Evolutionary conservation across 2,113 vertebrate genomes (phyloP).

Genomic region (Lagopus leucura): DNA sequence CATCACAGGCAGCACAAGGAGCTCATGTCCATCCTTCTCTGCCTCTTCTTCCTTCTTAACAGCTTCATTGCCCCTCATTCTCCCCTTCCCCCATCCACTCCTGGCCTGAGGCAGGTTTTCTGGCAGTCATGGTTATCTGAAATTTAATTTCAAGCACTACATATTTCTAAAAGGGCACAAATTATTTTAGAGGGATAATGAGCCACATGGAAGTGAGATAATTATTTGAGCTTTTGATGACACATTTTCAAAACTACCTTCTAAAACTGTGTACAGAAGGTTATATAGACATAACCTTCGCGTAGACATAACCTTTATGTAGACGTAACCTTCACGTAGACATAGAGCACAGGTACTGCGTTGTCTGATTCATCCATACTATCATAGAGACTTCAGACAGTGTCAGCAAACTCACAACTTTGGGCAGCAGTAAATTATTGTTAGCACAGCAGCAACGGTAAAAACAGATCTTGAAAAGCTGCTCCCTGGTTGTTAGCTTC

Average conservation of each 20-base stretch:
- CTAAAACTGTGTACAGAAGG: background rate
- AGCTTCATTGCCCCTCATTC: background rate
- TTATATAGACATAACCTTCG: background rate
- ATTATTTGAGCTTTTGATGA: slow-evolving; percentile 11
- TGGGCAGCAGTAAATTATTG: background rate
- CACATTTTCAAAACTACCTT: background rate
- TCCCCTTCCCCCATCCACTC: background rate
- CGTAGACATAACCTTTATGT: background rate
- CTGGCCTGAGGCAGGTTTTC: background rate
- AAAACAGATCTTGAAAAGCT: slow-evolving; percentile 24
- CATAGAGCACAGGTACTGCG: background rate
- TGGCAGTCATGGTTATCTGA: background rate
- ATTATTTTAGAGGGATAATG: slow-evolving; percentile 1
- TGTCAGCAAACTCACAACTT: background rate
- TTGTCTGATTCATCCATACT: background rate
- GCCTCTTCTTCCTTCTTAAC: background rate
- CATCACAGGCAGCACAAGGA: background rate
- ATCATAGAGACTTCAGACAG: background rate
- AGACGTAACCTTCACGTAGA: background rate
- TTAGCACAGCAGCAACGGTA: background rate
- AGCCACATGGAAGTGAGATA: background rate
- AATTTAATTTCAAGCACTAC: slow-evolving; percentile 13
- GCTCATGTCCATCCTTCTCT: background rate
- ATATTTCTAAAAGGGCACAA: background rate
- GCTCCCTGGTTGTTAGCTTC: background rate